A percentile compares a stretch with the other conserved stretches of the same genome.
phyloP scores from a whole-genome alignment of 1,140 invertebrate species.

The Meloidogyne hapla region DNA sequence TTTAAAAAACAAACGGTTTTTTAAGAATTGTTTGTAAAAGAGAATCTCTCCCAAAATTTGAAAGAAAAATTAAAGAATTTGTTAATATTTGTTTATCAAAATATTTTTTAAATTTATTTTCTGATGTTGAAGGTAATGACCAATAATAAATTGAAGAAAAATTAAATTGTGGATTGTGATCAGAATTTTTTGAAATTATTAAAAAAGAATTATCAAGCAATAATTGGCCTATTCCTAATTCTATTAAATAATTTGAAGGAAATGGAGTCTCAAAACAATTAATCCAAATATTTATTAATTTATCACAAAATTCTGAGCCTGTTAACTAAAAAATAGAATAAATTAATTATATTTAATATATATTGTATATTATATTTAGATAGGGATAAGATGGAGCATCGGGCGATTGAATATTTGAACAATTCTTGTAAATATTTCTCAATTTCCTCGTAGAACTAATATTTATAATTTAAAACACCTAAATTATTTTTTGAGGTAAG shows the following conservation, averaged over 20 bases:
- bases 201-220: not conserved
- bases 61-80: slow-evolving; percentile 71
- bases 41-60: slow-evolving; percentile 72
- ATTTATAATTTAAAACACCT: too few species aligned
- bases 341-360: too few species aligned
- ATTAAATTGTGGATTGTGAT: not conserved
- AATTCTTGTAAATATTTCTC: too few species aligned
- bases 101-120: not conserved
- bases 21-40: slow-evolving; percentile 77
- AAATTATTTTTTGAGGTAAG: too few species aligned
- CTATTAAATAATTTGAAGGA: not conserved
- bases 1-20: slow-evolving; percentile 74
- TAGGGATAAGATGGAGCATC: too few species aligned
- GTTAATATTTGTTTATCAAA: slow-evolving; percentile 69
- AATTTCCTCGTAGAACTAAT: too few species aligned
- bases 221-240: not conserved
- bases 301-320: slow-evolving; percentile 81
- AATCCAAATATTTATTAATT: slow-evolving; percentile 80
- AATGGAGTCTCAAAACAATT: slow-evolving; percentile 60
- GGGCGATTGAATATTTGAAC: too few species aligned
- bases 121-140: not conserved
- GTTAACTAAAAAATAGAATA: slow-evolving; percentile 68
- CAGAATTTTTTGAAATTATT: slow-evolving; percentile 20
- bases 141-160: not conserved
- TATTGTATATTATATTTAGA: too few species aligned